phyloP scores from a whole-genome alignment of 2,797 vertebrate genomes.

The Carcharodon carcharias region DNA sequence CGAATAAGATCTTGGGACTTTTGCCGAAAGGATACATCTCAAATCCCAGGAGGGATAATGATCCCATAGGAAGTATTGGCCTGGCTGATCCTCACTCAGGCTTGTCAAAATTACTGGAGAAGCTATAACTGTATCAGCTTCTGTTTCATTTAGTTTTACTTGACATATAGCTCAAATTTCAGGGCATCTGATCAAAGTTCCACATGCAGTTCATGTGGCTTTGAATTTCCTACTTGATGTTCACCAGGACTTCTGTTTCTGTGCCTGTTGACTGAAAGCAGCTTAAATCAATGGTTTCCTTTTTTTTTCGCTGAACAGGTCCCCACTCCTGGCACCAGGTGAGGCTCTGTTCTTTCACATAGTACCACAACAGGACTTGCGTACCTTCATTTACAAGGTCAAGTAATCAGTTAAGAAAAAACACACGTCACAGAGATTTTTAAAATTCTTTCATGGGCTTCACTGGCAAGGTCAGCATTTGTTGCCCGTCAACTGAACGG shows the following conservation, averaged over 20 bases:
- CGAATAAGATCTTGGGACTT: background rate
- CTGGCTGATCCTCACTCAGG: background rate
- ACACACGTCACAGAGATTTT: no score
- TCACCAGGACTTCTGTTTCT: background rate
- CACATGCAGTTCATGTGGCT: background rate
- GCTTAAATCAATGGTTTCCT: background rate
- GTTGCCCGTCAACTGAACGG: no score
- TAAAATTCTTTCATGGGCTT: no score
- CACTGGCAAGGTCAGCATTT: no score
- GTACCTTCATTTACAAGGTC: no score
- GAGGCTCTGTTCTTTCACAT: no score
- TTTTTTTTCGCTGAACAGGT: background rate
- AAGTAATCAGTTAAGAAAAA: no score
- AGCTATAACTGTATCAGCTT: background rate
- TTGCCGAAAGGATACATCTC: background rate
- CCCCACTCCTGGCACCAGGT: background rate
- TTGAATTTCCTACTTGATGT: background rate
- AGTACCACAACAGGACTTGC: no score
- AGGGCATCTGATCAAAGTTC: background rate
- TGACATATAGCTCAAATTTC: conserved; percentile 1
- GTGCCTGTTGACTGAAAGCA: background rate
- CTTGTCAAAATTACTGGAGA: background rate
- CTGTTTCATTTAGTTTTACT: background rate
- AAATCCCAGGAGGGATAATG: background rate
- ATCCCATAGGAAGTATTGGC: background rate